A percentile compares a stretch with the other conserved stretches of the same genome.
These are phyloP conservation scores for Pseudoatta argentina DNA, from an alignment of 1,140 invertebrate species.

Conservation along the genomic window DNA sequence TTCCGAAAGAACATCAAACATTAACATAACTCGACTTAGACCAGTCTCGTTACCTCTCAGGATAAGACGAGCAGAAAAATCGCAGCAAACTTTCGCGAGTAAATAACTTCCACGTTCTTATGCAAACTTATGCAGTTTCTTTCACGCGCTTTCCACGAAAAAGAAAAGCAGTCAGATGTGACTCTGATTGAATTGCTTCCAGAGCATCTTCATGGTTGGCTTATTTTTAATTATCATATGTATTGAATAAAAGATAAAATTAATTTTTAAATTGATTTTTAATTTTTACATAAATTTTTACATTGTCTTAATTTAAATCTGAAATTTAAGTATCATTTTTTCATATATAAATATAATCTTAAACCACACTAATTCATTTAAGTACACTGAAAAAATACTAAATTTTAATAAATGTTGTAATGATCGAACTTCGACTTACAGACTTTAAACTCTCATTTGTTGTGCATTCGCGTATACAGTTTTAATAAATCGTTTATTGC, in stretches of 20 bases:
- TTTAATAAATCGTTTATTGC: too few relatives aligned
- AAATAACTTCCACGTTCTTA: conserved; percentile 42
- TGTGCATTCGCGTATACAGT: too few relatives aligned
- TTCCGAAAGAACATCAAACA: conserved; percentile 38
- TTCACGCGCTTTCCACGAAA: conserved; percentile 28
- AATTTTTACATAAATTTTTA: background rate
- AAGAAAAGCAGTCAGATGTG: background rate
- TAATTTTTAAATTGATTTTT: background rate
- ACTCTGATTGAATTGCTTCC: background rate
- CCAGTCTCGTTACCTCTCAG: conserved; percentile 27
- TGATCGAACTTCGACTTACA: too few relatives aligned
- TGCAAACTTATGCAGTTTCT: conserved; percentile 17
- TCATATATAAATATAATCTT: background rate
- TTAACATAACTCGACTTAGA: conserved; percentile 39
- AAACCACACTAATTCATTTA: background rate
- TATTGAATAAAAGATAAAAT: background rate
- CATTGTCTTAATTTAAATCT: background rate
- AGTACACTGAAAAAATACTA: too few relatives aligned
- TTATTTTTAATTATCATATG: background rate
- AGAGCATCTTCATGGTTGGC: background rate
- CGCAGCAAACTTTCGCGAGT: conserved; percentile 38
- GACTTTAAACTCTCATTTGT: too few relatives aligned
- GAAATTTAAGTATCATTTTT: background rate
- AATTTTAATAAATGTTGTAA: too few relatives aligned
- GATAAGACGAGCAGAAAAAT: conserved; percentile 44